Evolutionary conservation across 2,113 vertebrate species (phyloP).

Genomic region (Onychostruthus taczanowskii): DNA sequence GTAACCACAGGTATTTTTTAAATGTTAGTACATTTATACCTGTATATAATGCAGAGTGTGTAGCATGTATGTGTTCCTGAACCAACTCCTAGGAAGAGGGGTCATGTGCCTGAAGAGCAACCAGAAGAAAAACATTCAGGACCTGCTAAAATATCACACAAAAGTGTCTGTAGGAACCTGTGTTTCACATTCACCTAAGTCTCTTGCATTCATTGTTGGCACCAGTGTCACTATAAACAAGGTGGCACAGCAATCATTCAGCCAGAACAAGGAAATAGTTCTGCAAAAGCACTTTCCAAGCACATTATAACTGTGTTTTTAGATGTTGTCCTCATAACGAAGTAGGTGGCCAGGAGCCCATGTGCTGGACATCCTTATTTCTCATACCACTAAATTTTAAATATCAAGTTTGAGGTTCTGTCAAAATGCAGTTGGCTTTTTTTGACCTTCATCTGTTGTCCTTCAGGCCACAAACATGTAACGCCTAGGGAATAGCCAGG

Average conservation of each 20-base stretch:
- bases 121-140: background rate
- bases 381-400: background rate
- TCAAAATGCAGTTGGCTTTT: background rate
- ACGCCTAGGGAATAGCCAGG: slow-evolving; percentile 15
- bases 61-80: background rate
- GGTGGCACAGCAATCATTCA: background rate
- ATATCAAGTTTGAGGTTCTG: background rate
- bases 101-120: background rate
- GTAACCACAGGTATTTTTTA: background rate
- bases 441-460: background rate
- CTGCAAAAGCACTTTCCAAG: background rate
- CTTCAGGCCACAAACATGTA: background rate
- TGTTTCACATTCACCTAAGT: background rate
- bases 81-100: background rate
- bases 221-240: background rate
- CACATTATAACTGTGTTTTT: background rate
- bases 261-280: background rate
- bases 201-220: background rate
- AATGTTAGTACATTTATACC: background rate
- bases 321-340: background rate
- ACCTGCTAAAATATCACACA: background rate
- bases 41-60: background rate
- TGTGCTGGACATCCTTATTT: background rate
- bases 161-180: background rate
- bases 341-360: background rate